A percentile compares a stretch with the other conserved stretches of the same genome.
These are phyloP conservation scores for Galagoides demidoff DNA, from an alignment of 2,797 vertebrate species.

Conservation along the genomic window DNA sequence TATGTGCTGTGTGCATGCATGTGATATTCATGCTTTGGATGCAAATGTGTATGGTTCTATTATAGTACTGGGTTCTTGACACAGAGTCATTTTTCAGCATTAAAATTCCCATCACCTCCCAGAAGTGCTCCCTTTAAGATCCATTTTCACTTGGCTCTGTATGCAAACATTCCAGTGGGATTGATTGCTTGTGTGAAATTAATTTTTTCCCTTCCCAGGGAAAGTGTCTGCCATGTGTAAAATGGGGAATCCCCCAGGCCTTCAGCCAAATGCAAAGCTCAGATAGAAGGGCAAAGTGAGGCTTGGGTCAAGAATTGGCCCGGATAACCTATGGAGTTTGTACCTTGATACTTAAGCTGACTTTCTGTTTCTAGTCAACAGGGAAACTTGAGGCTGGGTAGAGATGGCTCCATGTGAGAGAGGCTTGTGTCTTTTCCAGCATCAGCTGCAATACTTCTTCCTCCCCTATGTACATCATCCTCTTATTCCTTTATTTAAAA, in stretches of 20 bases:
- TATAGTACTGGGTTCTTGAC: constrained; percentile 43
- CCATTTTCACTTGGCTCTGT: constrained; percentile 73
- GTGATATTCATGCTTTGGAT: background rate
- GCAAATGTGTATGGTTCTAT: constrained; percentile 13
- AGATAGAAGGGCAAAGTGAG: constrained; percentile 43
- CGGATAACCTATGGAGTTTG: constrained; percentile 31
- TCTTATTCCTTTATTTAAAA: constrained; percentile 58
- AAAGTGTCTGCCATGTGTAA: constrained; percentile 66
- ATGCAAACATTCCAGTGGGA: constrained; percentile 75
- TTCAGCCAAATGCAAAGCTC: constrained; percentile 58
- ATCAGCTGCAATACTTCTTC: constrained; percentile 3
- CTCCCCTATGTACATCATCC: background rate
- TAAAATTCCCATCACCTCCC: constrained; percentile 69
- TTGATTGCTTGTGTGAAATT: constrained; percentile 75
- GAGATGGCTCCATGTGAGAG: constrained; percentile 27
- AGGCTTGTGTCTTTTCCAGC: constrained; percentile 16
- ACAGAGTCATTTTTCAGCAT: constrained; percentile 71
- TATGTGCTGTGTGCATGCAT: background rate
- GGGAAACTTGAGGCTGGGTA: background rate
- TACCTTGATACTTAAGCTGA: constrained; percentile 5
- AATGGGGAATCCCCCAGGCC: constrained; percentile 64
- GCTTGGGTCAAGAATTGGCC: constrained; percentile 52
- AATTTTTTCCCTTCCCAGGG: constrained; percentile 67
- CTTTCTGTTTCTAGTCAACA: constrained; percentile 16
- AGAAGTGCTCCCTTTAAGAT: constrained; percentile 67